Evolutionary conservation across 2,888 invertebrate genomes (phyloP).

Genomic region (Pyralis farinalis): DNA sequence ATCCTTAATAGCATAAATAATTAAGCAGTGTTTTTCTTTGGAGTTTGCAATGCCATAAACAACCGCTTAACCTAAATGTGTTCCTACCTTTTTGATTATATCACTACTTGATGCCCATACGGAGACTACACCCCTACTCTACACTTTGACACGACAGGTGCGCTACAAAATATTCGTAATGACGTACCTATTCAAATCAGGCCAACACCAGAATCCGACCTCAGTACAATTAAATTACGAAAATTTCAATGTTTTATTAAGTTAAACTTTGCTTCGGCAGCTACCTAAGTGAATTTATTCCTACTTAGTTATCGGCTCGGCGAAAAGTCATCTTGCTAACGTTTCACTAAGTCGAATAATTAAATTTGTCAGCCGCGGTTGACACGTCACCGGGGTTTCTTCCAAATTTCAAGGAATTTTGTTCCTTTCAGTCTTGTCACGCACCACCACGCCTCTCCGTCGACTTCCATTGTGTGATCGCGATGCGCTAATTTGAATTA

Average conservation of each 20-base stretch:
- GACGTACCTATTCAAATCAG: constrained; percentile 75
- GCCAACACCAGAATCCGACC: constrained; percentile 57
- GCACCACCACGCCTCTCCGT: constrained; percentile 44
- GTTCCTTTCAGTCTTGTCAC: constrained; percentile 70
- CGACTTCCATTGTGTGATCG: constrained; percentile 63
- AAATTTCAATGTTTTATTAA: constrained; percentile 79
- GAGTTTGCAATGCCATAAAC: no score
- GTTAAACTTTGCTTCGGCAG: constrained; percentile 78
- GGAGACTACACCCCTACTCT: no score
- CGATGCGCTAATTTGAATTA: constrained; percentile 74
- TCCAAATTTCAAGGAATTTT: constrained; percentile 49
- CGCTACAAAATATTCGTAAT: constrained; percentile 58
- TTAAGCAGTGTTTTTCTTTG: no score
- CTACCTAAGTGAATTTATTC: constrained; percentile 77
- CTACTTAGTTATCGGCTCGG: constrained; percentile 77
- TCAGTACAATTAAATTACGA: constrained; percentile 69
- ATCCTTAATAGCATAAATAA: no score
- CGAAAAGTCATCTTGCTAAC: constrained; percentile 78
- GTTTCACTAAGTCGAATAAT: constrained; percentile 80
- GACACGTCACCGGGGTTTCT: constrained; percentile 49
- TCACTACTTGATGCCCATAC: no score
- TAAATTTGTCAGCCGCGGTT: constrained; percentile 77
- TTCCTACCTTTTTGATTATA: no score
- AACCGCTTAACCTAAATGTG: no score
- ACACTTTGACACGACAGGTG: constrained; percentile 22